Evolutionary conservation across 2,113 vertebrate genomes (phyloP).

Genomic region (Hemibates koningsi): DNA sequence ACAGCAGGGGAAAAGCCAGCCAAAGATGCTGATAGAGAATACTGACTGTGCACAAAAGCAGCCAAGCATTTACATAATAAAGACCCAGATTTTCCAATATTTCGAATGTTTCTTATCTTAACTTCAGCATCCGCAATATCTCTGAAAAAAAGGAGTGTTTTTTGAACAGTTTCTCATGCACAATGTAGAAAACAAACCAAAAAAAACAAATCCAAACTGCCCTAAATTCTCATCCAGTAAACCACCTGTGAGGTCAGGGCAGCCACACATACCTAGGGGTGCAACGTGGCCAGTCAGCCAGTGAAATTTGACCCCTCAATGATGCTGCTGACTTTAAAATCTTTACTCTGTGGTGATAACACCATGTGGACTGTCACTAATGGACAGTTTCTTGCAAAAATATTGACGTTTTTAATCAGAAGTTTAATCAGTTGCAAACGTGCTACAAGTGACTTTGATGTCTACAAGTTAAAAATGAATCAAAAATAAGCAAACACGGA

Average conservation of each 20-base stretch:
- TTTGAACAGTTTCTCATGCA: neutral
- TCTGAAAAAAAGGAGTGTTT: neutral
- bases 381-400: neutral
- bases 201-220: neutral
- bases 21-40: neutral
- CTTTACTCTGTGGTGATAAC: neutral
- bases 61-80: neutral
- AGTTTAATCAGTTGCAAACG: neutral
- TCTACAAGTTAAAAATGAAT: neutral
- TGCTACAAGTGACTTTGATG: neutral
- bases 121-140: neutral
- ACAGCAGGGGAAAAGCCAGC: neutral
- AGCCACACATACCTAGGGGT: neutral
- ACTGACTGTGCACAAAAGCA: neutral
- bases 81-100: neutral
- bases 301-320: neutral
- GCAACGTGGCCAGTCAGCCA: neutral
- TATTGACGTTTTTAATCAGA: neutral
- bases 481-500: neutral
- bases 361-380: neutral
- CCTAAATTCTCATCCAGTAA: neutral
- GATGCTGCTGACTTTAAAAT: neutral
- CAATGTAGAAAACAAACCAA: neutral
- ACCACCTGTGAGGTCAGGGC: neutral
- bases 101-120: neutral